Evolutionary conservation across 2,113 vertebrate species (phyloP).

Genomic region (Mesitornis unicolor): DNA sequence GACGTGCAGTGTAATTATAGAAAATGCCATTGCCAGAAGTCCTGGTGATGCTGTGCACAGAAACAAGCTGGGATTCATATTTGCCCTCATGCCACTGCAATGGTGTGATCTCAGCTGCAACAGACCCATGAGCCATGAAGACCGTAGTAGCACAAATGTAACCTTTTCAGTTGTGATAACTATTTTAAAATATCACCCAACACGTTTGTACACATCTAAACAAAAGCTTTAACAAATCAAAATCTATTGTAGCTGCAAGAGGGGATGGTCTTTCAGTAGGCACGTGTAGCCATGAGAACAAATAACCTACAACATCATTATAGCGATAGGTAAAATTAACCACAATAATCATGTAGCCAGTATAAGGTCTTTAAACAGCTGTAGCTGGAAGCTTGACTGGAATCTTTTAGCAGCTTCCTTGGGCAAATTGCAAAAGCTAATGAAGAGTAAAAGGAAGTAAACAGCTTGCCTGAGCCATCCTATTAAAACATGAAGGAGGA

Average conservation of each 20-base stretch:
- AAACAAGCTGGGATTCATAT: background rate
- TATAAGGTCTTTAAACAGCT: background rate
- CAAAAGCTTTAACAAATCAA: constrained; percentile 34
- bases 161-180: background rate
- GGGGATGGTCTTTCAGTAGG: background rate
- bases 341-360: background rate
- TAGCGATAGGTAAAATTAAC: background rate
- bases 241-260: constrained; percentile 30
- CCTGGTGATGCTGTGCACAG: background rate
- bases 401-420: background rate
- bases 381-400: background rate
- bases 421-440: background rate
- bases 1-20: background rate
- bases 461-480: background rate
- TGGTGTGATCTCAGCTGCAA: background rate
- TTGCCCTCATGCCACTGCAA: background rate
- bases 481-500: background rate
- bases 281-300: background rate
- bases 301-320: background rate
- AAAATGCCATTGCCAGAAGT: background rate
- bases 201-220: background rate
- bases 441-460: background rate
- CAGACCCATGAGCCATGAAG: background rate
- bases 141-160: background rate
- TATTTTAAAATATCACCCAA: background rate